Evolutionary conservation across 1,140 invertebrate species (phyloP), one percentile per base, ranked within the genome.

Genomic region (Papilio glaucus): DNA sequence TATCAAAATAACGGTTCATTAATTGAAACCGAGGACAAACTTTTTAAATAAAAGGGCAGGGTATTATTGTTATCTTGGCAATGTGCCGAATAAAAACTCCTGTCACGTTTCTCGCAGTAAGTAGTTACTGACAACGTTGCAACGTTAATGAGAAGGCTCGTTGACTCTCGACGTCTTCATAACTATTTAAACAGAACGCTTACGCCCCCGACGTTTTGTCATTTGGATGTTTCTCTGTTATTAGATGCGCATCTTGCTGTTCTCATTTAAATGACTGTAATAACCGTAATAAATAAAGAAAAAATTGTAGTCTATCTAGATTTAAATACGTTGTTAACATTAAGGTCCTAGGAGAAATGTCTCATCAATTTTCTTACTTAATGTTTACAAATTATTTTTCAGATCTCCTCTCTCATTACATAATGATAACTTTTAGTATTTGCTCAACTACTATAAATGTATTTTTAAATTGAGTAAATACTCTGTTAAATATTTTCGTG

Each of bases 121-220:
- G 49, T 57, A 57, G 49, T 57, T 24, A 57, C 8, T 57, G 49
- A 57, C 49, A 12, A 57, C 49, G 49, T 57, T 57, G 49, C 49
- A 57, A 57, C 49, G 49, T 57, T 57, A 57, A 57, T 57, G 49
- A 57, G 49, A 57, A 57, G 49, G 49, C 49, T 57, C 49, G 21
- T 57, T 57, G 49, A 57, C 49, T 57, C 10, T 4, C 49, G 21
- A 57, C 49, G 21, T 57, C 49, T 57, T 57, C 49, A 57, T 57
- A 57, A 57, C 49, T 57, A 21, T 57, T 57, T 57, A 57, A 57
- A 26, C 49, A 57, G 21, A 57, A 57, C 49, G 49, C 49, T 57
- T 57, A 57, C 49, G 49, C 18, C 49, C 49, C 12, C 49, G 10
- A 57, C 49, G 21, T 24, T 57, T 15, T 33, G 29, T 33, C 49